phyloP scores from a whole-genome alignment of 2,113 vertebrate genomes.

The Myodes glareolus region DNA sequence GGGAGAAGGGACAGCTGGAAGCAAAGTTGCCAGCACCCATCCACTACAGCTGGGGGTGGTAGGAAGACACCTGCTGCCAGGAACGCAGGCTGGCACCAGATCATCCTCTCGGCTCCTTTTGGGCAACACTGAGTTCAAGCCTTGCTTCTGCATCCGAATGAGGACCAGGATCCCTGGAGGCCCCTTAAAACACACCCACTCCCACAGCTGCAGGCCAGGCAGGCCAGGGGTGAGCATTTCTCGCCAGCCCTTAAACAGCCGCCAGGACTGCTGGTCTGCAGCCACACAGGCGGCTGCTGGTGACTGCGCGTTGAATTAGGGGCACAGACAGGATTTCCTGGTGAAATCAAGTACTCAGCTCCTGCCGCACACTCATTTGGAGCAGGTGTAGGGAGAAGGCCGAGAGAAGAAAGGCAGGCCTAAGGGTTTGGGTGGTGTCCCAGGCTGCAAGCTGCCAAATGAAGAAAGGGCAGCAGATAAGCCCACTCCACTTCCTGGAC shows the following conservation, averaged over 20 bases:
- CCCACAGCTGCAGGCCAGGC: background rate
- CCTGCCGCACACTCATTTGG: background rate
- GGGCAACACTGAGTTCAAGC: background rate
- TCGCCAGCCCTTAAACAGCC: background rate
- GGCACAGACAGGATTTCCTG: background rate
- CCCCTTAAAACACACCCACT: background rate
- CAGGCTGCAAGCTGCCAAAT: background rate
- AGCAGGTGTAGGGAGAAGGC: background rate
- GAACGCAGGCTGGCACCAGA: background rate
- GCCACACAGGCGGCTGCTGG: background rate
- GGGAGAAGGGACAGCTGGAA: background rate
- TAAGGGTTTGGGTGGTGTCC: background rate
- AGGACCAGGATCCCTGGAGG: background rate
- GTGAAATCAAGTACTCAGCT: background rate
- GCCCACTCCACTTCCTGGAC: background rate
- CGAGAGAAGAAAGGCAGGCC: background rate
- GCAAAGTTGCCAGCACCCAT: background rate
- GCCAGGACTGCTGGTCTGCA: background rate
- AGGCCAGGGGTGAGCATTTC: background rate
- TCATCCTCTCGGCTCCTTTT: background rate
- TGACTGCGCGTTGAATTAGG: background rate
- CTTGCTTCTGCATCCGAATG: background rate
- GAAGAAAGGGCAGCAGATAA: background rate
- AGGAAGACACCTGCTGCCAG: background rate
- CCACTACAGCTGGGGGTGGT: background rate